Evolutionary conservation across 2,888 invertebrate genomes (phyloP), one percentile per base, ranked within the genome.

Genomic region (Aquatica leii): DNA sequence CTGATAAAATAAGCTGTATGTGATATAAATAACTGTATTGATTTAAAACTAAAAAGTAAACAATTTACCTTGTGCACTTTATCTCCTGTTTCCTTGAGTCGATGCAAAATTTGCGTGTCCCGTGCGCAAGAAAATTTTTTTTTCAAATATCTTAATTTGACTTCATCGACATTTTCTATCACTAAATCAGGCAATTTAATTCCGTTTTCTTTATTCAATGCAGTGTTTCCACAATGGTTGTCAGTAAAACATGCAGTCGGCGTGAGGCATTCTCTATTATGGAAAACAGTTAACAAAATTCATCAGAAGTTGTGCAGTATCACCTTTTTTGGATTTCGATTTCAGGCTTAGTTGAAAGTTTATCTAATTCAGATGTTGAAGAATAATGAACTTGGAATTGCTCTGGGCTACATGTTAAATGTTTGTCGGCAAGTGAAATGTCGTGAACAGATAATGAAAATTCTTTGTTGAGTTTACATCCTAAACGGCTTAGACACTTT

Each of bases 1-100:
- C n/a, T n/a, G n/a, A n/a, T n/a, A n/a, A n/a, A n/a, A n/a, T n/a
- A n/a, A n/a, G n/a, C n/a, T n/a, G n/a, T n/a, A n/a, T n/a, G n/a
- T n/a, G n/a, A n/a, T n/a, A n/a, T n/a, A n/a, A n/a, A n/a, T n/a
- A n/a, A n/a, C n/a, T n/a, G n/a, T n/a, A n/a, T n/a, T n/a, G n/a
- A n/a, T n/a, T n/a, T n/a, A n/a, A n/a, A n/a, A n/a, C n/a, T n/a
- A n/a, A n/a, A n/a, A n/a, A n/a, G n/a, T n/a, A n/a, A n/a, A n/a
- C n/a, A n/a, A n/a, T n/a, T 74, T 87, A 88, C 88, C 88, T 86
- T 85, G 69, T 88, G 86, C 48, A 88, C 82, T 74, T 82, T 84
- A 70, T 87, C 87, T 46, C 87, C 83, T 66, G 84, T 83, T 66
- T 84, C 86, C 76, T 82, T 87, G 62, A 87, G 79, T 72, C 78